These are phyloP conservation scores for Falco cherrug DNA, from an alignment of 2,797 vertebrate genomes.

Conservation along the genomic window DNA sequence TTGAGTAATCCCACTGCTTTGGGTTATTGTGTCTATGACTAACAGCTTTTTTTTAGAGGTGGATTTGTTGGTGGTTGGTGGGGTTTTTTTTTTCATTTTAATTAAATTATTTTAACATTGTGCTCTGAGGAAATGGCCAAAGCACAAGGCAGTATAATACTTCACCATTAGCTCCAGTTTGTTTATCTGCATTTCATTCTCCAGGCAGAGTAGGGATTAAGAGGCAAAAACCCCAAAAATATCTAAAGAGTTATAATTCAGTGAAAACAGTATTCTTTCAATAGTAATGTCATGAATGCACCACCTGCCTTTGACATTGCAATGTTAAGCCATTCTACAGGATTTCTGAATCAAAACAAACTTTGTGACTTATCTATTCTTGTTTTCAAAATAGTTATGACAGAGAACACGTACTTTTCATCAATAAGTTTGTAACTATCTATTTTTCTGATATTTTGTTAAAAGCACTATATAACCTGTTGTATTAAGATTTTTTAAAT, in stretches of 20 bases:
- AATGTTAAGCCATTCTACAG: background rate
- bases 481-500: background rate
- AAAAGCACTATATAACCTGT: background rate
- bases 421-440: background rate
- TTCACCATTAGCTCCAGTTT: background rate
- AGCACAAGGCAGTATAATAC: background rate
- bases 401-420: background rate
- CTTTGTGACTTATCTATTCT: background rate
- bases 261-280: background rate
- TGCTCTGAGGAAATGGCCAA: background rate
- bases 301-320: background rate
- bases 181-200: background rate
- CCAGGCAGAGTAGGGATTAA: background rate
- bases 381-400: background rate
- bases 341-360: constrained; percentile 26
- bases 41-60: background rate
- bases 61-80: background rate
- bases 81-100: background rate
- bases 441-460: background rate
- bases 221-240: background rate
- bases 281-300: background rate
- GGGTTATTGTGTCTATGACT: background rate
- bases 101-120: background rate
- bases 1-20: background rate
- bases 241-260: background rate